Conservation (phyloP, 2,113 vertebrate genomes). For the Meles meles region DNA sequence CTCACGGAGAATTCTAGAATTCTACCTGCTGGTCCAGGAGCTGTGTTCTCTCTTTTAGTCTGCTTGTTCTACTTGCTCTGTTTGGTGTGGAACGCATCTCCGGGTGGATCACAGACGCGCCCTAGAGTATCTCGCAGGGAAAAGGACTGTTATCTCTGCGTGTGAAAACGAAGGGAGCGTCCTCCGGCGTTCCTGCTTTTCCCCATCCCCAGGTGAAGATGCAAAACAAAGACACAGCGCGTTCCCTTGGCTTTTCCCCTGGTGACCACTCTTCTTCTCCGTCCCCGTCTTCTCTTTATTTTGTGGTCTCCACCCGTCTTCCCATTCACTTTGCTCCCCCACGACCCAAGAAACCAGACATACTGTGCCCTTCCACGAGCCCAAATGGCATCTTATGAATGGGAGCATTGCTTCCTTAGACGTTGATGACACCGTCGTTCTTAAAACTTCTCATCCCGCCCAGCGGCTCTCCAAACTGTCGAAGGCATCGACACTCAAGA, state of each 20-base stretch:
- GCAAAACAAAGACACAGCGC: background rate
- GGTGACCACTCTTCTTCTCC: background rate
- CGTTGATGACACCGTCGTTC: fast-evolving
- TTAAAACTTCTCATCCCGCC: background rate
- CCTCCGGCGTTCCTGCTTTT: background rate
- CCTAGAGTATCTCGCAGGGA: too few relatives aligned
- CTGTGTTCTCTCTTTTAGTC: background rate
- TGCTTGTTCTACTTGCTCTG: background rate
- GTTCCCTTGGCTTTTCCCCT: background rate
- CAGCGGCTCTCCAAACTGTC: background rate
- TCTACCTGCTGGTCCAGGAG: background rate
- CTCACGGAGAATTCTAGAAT: background rate
- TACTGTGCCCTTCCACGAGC: background rate
- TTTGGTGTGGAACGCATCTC: background rate
- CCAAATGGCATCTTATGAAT: background rate
- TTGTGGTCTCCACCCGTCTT: background rate
- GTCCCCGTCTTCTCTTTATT: too few relatives aligned
- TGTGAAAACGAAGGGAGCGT: background rate
- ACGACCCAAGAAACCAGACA: background rate
- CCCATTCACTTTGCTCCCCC: background rate
- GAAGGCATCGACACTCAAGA: fast-evolving
- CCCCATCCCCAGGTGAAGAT: background rate
- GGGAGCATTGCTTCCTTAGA: background rate
- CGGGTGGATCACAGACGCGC: background rate
- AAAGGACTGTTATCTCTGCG: background rate